A percentile compares a stretch with the other conserved stretches of the same genome.
These are phyloP conservation scores for Phalanger gymnotis DNA, from an alignment of 2,797 vertebrate genomes.

Conservation along the genomic window DNA sequence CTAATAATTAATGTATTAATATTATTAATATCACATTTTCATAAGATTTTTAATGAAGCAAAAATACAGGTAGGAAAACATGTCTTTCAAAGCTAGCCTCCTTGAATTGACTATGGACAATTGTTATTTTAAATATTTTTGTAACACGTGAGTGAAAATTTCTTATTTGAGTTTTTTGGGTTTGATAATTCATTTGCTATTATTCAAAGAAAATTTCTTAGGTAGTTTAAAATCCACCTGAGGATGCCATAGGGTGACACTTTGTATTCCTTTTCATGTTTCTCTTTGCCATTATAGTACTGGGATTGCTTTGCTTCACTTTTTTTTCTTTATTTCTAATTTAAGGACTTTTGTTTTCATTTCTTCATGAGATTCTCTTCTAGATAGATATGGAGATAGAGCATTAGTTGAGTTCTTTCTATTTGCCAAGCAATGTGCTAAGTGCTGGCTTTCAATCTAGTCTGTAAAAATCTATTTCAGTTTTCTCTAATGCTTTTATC, in stretches of 20 bases:
- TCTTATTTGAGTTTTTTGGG: background rate
- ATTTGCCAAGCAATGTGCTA: background rate
- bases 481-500: background rate
- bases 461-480: background rate
- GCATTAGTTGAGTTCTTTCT: background rate
- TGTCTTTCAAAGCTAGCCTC: background rate
- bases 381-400: background rate
- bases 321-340: background rate
- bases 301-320: background rate
- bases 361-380: background rate
- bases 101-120: background rate
- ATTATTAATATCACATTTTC: background rate
- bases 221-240: background rate
- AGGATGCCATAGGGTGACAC: background rate
- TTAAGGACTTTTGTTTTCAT: background rate
- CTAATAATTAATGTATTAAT: background rate
- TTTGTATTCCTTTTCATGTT: background rate
- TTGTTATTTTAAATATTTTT: background rate
- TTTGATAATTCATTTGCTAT: background rate
- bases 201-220: background rate
- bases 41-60: background rate
- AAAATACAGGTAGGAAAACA: background rate
- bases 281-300: background rate
- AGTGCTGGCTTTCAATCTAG: background rate
- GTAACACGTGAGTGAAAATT: background rate